Conservation (phyloP, 2,888 invertebrate genomes). For the Melikaiella ostensackeni region DNA sequence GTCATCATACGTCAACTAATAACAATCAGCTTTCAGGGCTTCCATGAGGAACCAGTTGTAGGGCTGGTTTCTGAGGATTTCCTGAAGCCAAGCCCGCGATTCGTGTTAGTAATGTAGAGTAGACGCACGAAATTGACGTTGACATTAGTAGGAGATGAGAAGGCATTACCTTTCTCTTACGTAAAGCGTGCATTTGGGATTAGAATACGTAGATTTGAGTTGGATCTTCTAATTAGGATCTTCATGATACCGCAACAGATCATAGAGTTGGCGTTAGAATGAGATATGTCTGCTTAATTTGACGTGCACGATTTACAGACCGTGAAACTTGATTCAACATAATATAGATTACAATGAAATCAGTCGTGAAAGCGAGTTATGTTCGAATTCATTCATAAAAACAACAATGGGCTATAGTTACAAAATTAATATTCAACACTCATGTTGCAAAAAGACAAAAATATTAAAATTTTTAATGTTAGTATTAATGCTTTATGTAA, state of each 20-base stretch:
- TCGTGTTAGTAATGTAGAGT: slow-evolving; percentile 15
- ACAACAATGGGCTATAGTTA: too few relatives aligned
- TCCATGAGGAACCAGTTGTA: background rate
- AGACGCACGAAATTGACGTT: slow-evolving; percentile 27
- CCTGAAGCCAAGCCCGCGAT: background rate
- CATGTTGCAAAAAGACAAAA: too few relatives aligned
- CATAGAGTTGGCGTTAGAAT: background rate
- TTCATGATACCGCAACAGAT: slow-evolving; percentile 5
- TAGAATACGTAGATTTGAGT: slow-evolving; percentile 1
- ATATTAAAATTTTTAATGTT: too few relatives aligned
- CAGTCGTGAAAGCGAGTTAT: background rate
- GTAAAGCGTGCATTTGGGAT: slow-evolving; percentile 9
- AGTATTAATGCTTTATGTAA: too few relatives aligned
- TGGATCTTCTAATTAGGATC: slow-evolving; percentile 17
- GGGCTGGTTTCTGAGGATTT: slow-evolving; percentile 13
- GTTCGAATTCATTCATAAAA: background rate
- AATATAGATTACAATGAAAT: background rate
- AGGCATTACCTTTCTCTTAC: slow-evolving; percentile 9
- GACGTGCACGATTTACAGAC: background rate
- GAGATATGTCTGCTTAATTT: background rate
- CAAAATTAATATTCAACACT: too few relatives aligned
- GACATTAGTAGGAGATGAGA: slow-evolving; percentile 5
- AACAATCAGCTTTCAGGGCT: slow-evolving; percentile 18
- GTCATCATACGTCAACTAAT: slow-evolving; percentile 2
- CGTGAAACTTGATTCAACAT: background rate